Percentiles rank a stretch among this genome's conserved stretches.
Evolutionary conservation across 2,113 vertebrate genomes (phyloP).

Genomic region (Saccopteryx bilineata): DNA sequence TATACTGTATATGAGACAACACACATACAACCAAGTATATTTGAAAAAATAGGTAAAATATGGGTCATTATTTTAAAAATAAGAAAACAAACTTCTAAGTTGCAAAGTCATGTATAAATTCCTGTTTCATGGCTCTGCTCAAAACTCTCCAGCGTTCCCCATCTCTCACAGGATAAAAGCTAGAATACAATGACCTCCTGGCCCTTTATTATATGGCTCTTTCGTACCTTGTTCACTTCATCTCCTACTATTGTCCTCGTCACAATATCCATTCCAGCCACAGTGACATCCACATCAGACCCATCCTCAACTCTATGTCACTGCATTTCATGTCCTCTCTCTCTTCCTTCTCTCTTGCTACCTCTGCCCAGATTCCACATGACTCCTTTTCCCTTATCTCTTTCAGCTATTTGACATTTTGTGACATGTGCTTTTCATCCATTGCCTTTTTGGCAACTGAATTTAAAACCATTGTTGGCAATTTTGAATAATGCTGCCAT

Average conservation of each 20-base stretch:
- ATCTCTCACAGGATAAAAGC: background rate
- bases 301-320: background rate
- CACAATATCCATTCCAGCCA: background rate
- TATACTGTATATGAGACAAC: background rate
- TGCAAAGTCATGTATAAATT: background rate
- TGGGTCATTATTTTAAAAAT: slow-evolving; percentile 33
- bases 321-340: background rate
- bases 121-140: background rate
- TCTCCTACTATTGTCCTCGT: background rate
- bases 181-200: background rate
- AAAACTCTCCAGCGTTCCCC: background rate
- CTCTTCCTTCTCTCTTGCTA: background rate
- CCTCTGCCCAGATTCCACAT: background rate
- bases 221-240: background rate
- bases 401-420: slow-evolving; percentile 22
- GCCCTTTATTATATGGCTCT: background rate
- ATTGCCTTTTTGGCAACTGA: background rate
- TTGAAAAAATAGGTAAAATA: background rate
- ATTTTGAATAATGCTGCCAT: background rate
- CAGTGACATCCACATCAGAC: background rate
- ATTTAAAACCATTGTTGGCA: slow-evolving; percentile 21
- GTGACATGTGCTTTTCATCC: background rate
- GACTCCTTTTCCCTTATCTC: background rate
- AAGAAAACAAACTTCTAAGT: background rate
- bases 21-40: background rate